Conservation (phyloP, 2,113 vertebrate genomes). For the Sterrhoptilus dennistouni region DNA sequence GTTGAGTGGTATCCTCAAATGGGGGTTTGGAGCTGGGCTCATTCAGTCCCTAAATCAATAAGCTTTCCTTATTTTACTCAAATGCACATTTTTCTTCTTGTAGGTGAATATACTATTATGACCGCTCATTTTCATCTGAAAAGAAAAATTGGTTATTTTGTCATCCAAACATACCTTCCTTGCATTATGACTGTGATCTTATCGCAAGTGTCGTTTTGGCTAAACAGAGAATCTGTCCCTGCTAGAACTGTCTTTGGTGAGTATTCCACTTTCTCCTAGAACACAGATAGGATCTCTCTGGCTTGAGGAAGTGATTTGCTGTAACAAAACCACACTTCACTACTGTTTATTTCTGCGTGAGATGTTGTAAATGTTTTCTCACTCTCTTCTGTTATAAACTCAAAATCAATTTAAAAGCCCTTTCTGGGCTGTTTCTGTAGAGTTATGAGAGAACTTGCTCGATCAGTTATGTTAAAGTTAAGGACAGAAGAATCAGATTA, state of each 20-base stretch:
- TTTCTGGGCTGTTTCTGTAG: neutral
- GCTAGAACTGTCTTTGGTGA: constrained; percentile 96
- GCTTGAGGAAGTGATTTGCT: neutral
- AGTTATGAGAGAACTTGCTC: neutral
- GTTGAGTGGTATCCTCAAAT: neutral
- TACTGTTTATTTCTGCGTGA: neutral
- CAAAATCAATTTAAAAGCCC: neutral
- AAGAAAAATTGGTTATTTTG: constrained; percentile 97
- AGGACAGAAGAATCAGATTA: neutral
- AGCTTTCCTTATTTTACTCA: neutral
- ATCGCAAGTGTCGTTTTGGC: constrained; percentile 97
- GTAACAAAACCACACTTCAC: neutral
- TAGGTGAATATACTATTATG: constrained; percentile 97
- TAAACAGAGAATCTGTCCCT: constrained; percentile 95
- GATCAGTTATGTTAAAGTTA: neutral
- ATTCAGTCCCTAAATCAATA: neutral
- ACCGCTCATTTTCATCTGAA: constrained; percentile 97
- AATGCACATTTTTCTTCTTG: neutral
- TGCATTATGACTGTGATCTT: constrained; percentile 99
- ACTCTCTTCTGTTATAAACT: neutral
- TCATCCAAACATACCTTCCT: constrained; percentile 98
- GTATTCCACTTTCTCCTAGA: constrained; percentile 56
- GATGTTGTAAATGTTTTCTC: neutral
- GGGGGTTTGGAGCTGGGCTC: neutral
- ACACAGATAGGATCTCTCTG: neutral